phyloP scores from a whole-genome alignment of 2,888 invertebrate genomes.

The Epinotia bilunana region DNA sequence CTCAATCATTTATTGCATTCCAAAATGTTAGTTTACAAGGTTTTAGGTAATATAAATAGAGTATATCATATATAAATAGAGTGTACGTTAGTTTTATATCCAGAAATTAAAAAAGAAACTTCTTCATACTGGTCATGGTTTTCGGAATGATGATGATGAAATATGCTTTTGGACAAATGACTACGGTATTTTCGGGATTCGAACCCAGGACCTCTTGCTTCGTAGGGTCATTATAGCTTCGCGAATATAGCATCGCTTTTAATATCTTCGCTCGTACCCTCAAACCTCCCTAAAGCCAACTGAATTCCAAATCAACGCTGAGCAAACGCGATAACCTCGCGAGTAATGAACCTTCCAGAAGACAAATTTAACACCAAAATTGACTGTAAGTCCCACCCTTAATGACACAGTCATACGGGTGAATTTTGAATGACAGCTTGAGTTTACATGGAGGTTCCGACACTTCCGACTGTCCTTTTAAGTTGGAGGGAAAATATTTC shows the following conservation, averaged over 20 bases:
- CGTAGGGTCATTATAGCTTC: too few species aligned
- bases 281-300: constrained; percentile 19
- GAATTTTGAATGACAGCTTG: neutral
- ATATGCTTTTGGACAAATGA: too few species aligned
- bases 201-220: too few species aligned
- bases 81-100: too few species aligned
- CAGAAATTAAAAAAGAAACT: too few species aligned
- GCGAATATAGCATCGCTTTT: neutral
- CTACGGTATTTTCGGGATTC: too few species aligned
- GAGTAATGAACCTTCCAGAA: constrained; percentile 39
- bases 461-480: constrained; percentile 12
- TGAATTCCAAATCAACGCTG: constrained; percentile 43
- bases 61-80: too few species aligned
- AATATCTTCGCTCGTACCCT: constrained; percentile 3
- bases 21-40: too few species aligned
- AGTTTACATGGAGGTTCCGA: neutral
- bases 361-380: constrained; percentile 31
- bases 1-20: too few species aligned
- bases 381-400: constrained; percentile 4
- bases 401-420: neutral
- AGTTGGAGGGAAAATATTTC: constrained; percentile 29
- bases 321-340: constrained; percentile 41
- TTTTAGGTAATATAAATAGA: too few species aligned
- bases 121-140: too few species aligned
- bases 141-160: too few species aligned